phyloP scores from a whole-genome alignment of 2,113 vertebrate genomes.

The human (Homo sapiens) region GRCh38 chr6:66533501-66534000 shows the following conservation, averaged over 20 bases:
- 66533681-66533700: not conserved
- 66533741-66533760: not conserved
- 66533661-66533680: not conserved
- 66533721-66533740: not conserved
- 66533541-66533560: not conserved
- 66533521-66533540: not conserved
- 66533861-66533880: slow-evolving; percentile 1
- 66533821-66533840: not conserved
- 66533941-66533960: slow-evolving; percentile 32
- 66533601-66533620: not conserved
- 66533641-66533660: not conserved
- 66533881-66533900: not conserved
- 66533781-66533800: not conserved
- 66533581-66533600: not conserved
- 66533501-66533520: not conserved
- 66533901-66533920: not conserved
- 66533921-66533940: not conserved
- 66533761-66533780: not conserved
- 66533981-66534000: slow-evolving; percentile 47
- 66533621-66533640: not conserved
- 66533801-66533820: not conserved
- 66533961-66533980: slow-evolving; percentile 4
- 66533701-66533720: not conserved
- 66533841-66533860: not conserved
- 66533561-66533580: not conserved